A percentile compares a stretch with the other conserved stretches of the same genome.
Conservation (phyloP, 2,888 invertebrate genomes). For the Agonopterix arenella region DNA sequence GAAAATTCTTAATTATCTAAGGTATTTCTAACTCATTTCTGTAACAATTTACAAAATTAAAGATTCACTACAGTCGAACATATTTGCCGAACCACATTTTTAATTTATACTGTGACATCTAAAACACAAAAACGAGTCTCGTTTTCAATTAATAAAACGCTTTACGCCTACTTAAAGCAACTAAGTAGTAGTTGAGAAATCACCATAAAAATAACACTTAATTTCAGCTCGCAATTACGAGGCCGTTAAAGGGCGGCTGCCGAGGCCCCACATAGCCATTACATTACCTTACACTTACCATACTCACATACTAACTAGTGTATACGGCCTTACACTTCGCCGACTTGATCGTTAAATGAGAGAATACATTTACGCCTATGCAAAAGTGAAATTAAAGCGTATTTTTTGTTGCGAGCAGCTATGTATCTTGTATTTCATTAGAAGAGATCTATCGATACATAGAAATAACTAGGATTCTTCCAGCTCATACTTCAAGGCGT, state of each 20-base stretch:
- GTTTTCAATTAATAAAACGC: conserved; percentile 67
- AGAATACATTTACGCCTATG: conserved; percentile 35
- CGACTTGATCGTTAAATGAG: conserved; percentile 48
- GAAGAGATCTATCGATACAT: too few relatives aligned
- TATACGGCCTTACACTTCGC: conserved; percentile 31
- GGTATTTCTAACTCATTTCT: too few relatives aligned
- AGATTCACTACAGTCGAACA: too few relatives aligned
- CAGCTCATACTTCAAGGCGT: too few relatives aligned
- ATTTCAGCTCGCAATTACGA: conserved; percentile 74
- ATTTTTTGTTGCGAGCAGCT: conserved; percentile 20
- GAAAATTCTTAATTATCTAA: too few relatives aligned
- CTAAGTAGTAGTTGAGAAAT: conserved; percentile 74
- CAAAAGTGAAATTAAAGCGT: conserved; percentile 35
- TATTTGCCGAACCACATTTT: too few relatives aligned
- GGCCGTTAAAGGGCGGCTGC: conserved; percentile 67
- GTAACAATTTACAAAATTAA: too few relatives aligned
- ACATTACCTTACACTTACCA: conserved; percentile 61
- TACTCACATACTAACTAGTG: conserved; percentile 18
- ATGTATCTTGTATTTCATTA: too few relatives aligned
- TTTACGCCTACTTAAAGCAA: conserved; percentile 72
- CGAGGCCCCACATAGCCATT: conserved; percentile 55
- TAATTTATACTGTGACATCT: too few relatives aligned
- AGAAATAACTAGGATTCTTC: too few relatives aligned
- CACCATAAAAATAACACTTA: conserved; percentile 77
- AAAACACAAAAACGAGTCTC: neutral